Percentiles rank a stretch among this genome's conserved stretches.
phyloP scores from a whole-genome alignment of 1,140 invertebrate species.

The Tetragonula clypearis region DNA sequence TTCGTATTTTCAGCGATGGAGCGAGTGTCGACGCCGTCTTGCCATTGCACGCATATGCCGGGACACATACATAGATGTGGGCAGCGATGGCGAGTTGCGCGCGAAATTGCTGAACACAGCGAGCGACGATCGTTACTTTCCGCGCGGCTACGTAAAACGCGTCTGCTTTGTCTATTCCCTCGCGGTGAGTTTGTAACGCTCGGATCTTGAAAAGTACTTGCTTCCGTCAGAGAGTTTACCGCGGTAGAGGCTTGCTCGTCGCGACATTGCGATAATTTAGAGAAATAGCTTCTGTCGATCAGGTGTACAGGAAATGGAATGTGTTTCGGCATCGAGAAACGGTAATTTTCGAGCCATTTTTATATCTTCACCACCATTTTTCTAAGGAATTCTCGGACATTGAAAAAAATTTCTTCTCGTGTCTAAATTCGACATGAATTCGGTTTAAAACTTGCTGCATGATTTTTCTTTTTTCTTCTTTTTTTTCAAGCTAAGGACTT shows the following conservation, averaged over 20 bases:
- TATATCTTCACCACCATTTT: no score
- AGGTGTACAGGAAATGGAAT: no score
- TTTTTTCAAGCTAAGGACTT: no score
- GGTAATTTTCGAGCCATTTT: no score
- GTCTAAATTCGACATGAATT: no score
- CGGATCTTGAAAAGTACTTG: background rate
- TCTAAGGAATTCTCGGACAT: no score
- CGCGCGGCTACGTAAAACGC: conserved; percentile 30
- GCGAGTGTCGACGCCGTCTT: background rate
- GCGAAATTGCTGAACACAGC: conserved; percentile 50
- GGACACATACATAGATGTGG: background rate
- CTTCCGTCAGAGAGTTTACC: background rate
- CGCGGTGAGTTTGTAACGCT: background rate
- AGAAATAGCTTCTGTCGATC: background rate
- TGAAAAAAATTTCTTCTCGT: no score
- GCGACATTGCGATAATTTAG: background rate
- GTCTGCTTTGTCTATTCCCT: background rate
- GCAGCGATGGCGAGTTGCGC: background rate
- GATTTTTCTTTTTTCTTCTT: no score
- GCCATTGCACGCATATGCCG: conserved; percentile 25
- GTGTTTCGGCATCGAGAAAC: no score
- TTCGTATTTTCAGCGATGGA: conserved; percentile 58
- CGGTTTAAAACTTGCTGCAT: no score
- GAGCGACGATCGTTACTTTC: conserved; percentile 54
- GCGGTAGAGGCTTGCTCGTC: no score